Conservation (phyloP, 2,888 invertebrate species). For the Oasisia sp. region DNA sequence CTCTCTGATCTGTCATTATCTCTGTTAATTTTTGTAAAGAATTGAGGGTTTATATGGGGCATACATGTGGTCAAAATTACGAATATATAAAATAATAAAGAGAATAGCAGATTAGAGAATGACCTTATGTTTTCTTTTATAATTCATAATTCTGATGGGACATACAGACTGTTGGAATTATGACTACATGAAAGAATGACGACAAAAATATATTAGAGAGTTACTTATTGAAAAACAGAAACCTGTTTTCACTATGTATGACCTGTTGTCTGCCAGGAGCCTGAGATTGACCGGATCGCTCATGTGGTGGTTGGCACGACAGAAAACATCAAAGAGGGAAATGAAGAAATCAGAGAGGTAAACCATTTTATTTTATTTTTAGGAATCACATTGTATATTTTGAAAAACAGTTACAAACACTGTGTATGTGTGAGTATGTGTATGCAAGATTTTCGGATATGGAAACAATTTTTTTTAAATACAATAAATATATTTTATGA, state of each 20-base stretch:
- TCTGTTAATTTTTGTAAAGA: too few relatives aligned
- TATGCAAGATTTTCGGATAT: too few relatives aligned
- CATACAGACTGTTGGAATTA: background rate
- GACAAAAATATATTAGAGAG: background rate
- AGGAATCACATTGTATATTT: background rate
- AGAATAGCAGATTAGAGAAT: too few relatives aligned
- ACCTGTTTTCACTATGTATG: constrained; percentile 8
- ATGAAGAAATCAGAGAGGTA: constrained; percentile 91
- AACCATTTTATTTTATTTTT: background rate
- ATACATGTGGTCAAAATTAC: too few relatives aligned
- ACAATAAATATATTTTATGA: too few relatives aligned
- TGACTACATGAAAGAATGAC: background rate
- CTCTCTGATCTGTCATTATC: too few relatives aligned
- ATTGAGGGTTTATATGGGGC: too few relatives aligned
- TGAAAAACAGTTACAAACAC: background rate
- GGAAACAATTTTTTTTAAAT: too few relatives aligned
- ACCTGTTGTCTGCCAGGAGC: constrained; percentile 70
- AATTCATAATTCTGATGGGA: too few relatives aligned
- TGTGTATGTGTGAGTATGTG: too few relatives aligned
- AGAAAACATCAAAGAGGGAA: constrained; percentile 95
- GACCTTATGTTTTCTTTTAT: too few relatives aligned
- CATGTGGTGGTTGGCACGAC: constrained; percentile 90
- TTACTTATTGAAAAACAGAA: background rate
- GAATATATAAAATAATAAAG: too few relatives aligned
- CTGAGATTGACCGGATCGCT: constrained; percentile 89